Conservation (phyloP, 2,113 vertebrate genomes). For the Ictalurus punctatus region DNA sequence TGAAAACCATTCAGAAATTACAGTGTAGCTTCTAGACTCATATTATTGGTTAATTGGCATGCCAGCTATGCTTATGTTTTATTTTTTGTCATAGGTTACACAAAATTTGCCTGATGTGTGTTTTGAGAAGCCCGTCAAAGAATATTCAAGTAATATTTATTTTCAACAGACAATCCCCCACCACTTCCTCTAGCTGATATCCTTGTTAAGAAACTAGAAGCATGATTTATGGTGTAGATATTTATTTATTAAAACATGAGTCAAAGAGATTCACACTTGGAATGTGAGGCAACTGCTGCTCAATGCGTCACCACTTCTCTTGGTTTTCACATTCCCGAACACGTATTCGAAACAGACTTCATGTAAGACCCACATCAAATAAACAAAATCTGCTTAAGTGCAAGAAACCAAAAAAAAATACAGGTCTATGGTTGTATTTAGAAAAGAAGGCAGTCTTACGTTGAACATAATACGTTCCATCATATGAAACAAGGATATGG, state of each 20-base stretch:
- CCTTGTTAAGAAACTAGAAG: constrained; percentile 74
- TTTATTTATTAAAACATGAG: constrained; percentile 83
- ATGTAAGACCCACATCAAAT: constrained; percentile 81
- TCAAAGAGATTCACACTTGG: constrained; percentile 80
- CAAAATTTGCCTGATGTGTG: neutral
- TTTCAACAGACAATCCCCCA: neutral
- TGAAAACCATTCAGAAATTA: neutral
- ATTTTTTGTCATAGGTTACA: neutral
- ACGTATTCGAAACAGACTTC: constrained; percentile 76
- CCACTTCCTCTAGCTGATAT: neutral
- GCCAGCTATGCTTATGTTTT: neutral
- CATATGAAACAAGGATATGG: constrained; percentile 79
- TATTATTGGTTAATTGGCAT: neutral
- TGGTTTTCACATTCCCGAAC: constrained; percentile 75
- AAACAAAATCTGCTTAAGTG: constrained; percentile 83
- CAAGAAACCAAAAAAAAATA: constrained; percentile 75
- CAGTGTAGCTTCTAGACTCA: neutral
- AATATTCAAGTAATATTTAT: neutral
- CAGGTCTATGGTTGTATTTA: constrained; percentile 77
- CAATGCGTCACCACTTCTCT: constrained; percentile 69
- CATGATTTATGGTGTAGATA: constrained; percentile 77
- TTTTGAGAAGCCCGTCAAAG: neutral
- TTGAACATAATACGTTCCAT: constrained; percentile 80
- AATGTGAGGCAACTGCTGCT: constrained; percentile 78
- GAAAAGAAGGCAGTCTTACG: constrained; percentile 77